phyloP scores from a whole-genome alignment of 2,797 vertebrate species.

The Podarcis lilfordi region DNA sequence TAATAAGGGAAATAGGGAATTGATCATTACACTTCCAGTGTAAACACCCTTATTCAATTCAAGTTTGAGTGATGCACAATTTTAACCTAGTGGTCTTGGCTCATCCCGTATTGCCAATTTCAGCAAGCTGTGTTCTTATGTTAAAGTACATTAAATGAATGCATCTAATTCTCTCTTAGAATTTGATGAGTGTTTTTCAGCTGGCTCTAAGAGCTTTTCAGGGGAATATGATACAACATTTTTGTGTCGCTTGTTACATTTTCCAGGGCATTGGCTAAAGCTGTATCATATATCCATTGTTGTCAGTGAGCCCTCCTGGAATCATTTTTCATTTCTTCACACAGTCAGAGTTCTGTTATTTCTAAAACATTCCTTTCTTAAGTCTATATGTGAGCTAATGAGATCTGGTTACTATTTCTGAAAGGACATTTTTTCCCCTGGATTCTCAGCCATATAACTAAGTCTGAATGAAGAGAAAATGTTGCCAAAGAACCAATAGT shows the following conservation, averaged over 20 bases:
- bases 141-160: background rate
- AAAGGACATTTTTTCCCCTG: conserved; percentile 12
- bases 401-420: conserved; percentile 41
- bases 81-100: background rate
- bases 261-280: background rate
- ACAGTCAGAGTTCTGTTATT: background rate
- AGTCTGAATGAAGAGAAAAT: conserved; percentile 26
- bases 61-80: background rate
- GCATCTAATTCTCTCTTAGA: background rate
- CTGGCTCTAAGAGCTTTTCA: background rate
- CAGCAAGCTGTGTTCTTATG: background rate
- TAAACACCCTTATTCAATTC: background rate
- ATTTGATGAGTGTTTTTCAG: background rate
- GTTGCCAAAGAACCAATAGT: conserved; percentile 33
- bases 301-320: background rate
- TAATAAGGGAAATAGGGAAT: background rate
- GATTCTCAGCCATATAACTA: conserved; percentile 1
- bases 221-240: background rate
- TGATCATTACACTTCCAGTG: background rate
- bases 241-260: background rate
- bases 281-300: background rate
- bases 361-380: background rate
- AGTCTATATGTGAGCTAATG: background rate
- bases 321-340: conserved; percentile 22
- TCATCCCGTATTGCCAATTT: background rate